Base-by-base conservation (phyloP, 2,888 invertebrate species). In the Agriotes lineatus region DNA sequence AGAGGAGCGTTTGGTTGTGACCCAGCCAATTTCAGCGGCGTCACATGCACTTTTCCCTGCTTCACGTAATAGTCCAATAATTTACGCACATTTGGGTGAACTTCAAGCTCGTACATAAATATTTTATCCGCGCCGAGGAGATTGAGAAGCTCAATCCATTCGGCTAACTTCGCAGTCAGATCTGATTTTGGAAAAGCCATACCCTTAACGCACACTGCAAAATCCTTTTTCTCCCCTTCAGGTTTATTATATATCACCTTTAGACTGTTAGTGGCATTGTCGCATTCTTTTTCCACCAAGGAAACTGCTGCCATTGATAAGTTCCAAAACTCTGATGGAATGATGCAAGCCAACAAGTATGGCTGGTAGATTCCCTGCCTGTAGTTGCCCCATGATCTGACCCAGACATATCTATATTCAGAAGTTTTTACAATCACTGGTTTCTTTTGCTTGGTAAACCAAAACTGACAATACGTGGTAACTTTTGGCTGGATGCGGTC, bases 151-250 rank as follows among this genome's bases (percentile, higher is more conserved):
- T 96, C 96, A 77, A 96, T 91, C 96, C 96, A 97, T 82, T 97
- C 96, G 52, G 95, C 90, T 18, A 96, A 86, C 0, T 94, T 88
- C 14, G 93, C 92, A 4, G 94, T 94, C 1, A 95, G 84, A 82
- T 96, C 96, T 77, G 93, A 93, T 83, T 94, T 92, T 1, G 93
- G 87, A 79, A 96, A 96, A 83, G 96, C 95, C 57, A 97, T 85
- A 0, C 96, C 96, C 82, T 96, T 96, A 14, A 96, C 95, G 82
- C 96, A 96, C 1, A 96, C 95, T 1, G 94, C 95, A 81, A 96
- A 95, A 9, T 91, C 90, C 19, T 52, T 52, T 76, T 91, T 90
- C 76, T 90, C 90, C 48, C 84, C 83, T 1, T 85, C 86, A 0
- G 93, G 93, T 56, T 89, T 88, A 80, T 92, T 90, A 83, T 92